Evolutionary conservation across 2,797 vertebrate species (phyloP), one percentile per base, ranked within the genome.

Genomic region (Eulemur albifrons): DNA sequence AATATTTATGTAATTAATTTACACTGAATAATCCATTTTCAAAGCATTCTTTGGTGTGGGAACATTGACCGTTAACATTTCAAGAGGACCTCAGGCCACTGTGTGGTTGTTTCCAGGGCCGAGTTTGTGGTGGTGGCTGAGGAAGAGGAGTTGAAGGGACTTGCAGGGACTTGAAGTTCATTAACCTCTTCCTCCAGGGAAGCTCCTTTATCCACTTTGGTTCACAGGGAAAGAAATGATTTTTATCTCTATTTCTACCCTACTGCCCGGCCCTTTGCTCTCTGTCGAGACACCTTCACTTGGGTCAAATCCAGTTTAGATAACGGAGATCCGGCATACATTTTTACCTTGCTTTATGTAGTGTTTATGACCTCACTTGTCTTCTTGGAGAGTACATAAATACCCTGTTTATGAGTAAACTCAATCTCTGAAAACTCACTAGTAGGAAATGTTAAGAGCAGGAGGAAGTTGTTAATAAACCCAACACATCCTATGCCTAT

Each of bases 231-330:
- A 80, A 63, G 13, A 25, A 30, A 73, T 81, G 61, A 48, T 67
- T 90, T 90, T 88, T n/a, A 79, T n/a, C 32, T 72, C 13, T 50
- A 0, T 61, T 83, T 93, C 57, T 69, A 17, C 13, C 30, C 40
- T 8, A 12, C 23, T 50, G n/a, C 12, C 35, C 61, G 32, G 10
- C 59, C 57, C n/a, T 89, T 93, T 84, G 65, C n/a, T 77, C n/a
- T 54, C 52, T 73, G 35, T 48, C 61, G 21, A 85, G 43, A 52
- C 63, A 84, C 5, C 30, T 48, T n/a, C 59, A 43, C 76, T 94
- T 79, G 57, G n/a, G 38, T 92, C 85, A 85, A 77, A 79, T 92
- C 35, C 43, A 65, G 20, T 87, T 81, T 81, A 77, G 93, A 27
- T 90, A 81, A 63, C 72, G 45, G 43, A 65, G 45, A 40, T 61